A percentile compares a stretch with the other conserved stretches of the same genome.
Conservation (phyloP, 2,113 vertebrate genomes). For the Lophotis ruficrista region DNA sequence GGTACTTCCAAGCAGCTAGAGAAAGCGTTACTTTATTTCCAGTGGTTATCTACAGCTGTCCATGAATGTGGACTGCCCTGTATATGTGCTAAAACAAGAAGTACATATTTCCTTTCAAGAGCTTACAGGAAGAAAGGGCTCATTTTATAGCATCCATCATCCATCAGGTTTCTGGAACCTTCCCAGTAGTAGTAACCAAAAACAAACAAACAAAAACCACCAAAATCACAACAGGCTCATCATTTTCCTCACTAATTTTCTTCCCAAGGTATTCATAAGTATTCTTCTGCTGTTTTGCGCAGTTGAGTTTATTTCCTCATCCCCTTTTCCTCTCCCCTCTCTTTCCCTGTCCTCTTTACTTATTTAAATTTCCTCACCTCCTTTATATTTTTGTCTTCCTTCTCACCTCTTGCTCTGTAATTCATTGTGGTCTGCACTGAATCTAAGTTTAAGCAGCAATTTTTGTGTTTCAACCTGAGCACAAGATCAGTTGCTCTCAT, state of each 20-base stretch:
- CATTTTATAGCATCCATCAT: not conserved
- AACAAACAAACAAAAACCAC: not conserved
- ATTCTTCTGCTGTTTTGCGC: not conserved
- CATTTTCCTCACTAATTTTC: conserved; percentile 3
- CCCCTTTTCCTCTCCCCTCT: not conserved
- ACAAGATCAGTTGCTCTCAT: not conserved
- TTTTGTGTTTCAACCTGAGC: not conserved
- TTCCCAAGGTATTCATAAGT: not conserved
- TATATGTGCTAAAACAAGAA: not conserved
- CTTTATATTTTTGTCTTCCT: not conserved
- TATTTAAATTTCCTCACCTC: not conserved
- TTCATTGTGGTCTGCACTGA: not conserved
- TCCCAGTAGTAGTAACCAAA: not conserved
- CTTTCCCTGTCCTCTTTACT: not conserved
- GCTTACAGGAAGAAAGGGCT: not conserved
- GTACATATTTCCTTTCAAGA: not conserved
- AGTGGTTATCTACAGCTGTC: not conserved
- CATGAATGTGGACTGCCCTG: not conserved
- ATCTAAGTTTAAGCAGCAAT: not conserved
- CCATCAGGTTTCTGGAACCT: not conserved
- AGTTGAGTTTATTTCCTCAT: not conserved
- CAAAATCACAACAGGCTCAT: not conserved
- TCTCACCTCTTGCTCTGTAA: not conserved
- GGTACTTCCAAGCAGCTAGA: not conserved
- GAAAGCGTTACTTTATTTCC: not conserved